These are phyloP conservation scores for Paracanthobrama guichenoti DNA, from an alignment of 2,113 vertebrate species.

Conservation along the genomic window DNA sequence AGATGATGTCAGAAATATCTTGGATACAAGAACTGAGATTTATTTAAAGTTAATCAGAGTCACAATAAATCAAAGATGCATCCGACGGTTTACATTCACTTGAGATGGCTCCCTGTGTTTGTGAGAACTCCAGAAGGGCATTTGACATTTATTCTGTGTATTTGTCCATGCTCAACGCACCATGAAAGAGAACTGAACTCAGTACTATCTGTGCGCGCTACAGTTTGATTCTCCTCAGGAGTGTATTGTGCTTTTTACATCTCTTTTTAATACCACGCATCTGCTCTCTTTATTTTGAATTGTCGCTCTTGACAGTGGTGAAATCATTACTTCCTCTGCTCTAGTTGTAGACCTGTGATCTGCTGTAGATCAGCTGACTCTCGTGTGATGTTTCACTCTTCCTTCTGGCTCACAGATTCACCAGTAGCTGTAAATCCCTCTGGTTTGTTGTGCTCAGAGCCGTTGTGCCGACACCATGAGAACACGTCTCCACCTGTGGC, in stretches of 20 bases:
- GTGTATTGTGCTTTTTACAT: background rate
- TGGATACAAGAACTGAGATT: no score
- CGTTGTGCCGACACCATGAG: background rate
- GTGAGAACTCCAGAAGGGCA: background rate
- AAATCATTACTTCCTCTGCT: background rate
- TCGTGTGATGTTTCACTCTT: background rate
- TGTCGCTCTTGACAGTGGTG: background rate
- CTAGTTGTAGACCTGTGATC: background rate
- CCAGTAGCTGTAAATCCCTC: background rate
- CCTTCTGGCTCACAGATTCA: background rate
- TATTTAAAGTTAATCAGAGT: no score
- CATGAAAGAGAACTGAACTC: no score
- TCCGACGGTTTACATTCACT: background rate
- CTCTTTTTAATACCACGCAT: background rate
- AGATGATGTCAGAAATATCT: no score
- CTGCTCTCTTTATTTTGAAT: background rate
- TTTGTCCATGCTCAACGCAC: background rate
- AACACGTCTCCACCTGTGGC: background rate
- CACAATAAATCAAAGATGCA: no score
- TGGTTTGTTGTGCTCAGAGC: background rate
- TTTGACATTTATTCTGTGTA: background rate
- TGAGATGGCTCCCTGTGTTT: background rate
- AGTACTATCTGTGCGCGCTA: no score
- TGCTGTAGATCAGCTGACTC: background rate
- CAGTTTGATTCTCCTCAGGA: background rate